These are phyloP conservation scores for Diachrysia chrysitis DNA, from an alignment of 2,888 invertebrate genomes.

Conservation along the genomic window DNA sequence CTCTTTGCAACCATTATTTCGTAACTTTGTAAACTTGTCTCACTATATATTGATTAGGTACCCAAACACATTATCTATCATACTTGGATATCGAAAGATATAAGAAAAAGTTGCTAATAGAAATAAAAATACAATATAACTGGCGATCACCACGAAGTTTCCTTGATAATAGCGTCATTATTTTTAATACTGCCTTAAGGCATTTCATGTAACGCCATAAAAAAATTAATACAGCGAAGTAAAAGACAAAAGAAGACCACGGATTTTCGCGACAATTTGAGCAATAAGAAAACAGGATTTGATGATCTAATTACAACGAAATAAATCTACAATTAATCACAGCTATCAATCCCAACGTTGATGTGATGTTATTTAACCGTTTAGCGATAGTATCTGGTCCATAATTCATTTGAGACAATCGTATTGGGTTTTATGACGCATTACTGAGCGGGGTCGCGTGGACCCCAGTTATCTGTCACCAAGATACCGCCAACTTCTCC, in stretches of 20 bases:
- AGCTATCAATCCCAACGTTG: slow-evolving; percentile 50
- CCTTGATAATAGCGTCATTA: slow-evolving; percentile 1
- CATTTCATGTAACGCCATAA: neutral
- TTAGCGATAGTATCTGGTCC: slow-evolving; percentile 68
- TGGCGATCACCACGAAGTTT: neutral
- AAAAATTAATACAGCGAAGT: neutral
- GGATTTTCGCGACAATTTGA: neutral
- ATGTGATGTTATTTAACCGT: slow-evolving; percentile 70
- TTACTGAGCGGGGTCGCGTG: slow-evolving; percentile 70
- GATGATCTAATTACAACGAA: neutral
- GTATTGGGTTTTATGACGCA: slow-evolving; percentile 86
- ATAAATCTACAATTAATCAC: slow-evolving; percentile 39
- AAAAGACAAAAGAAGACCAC: neutral
- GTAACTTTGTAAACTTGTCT: slow-evolving; percentile 27
- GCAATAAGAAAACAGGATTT: neutral
- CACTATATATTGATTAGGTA: neutral
- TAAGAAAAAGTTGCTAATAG: neutral
- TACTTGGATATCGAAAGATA: neutral
- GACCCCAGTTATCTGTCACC: slow-evolving; percentile 80
- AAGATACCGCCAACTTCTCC: slow-evolving; percentile 84
- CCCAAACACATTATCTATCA: neutral
- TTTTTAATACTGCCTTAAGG: neutral
- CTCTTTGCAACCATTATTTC: slow-evolving; percentile 33
- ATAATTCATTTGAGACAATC: slow-evolving; percentile 82
- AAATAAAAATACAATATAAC: slow-evolving; percentile 3